phyloP scores from a whole-genome alignment of 2,888 invertebrate genomes.

The Cheilosia impressa region DNA sequence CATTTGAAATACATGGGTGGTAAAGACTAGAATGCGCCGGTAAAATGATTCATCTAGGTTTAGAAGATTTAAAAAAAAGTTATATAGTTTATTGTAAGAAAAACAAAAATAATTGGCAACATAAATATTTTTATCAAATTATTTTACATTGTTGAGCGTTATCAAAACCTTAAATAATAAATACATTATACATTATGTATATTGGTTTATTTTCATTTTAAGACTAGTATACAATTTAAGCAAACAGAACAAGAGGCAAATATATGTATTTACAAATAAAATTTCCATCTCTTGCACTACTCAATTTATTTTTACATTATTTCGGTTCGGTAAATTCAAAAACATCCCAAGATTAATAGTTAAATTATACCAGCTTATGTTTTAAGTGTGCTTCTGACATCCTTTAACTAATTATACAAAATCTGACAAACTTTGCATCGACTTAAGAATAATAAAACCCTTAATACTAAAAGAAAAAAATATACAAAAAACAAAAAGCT shows the following conservation, averaged over 20 bases:
- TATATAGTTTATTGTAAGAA: slow-evolving; percentile 17
- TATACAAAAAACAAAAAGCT: slow-evolving; percentile 7
- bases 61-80: neutral
- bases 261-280: slow-evolving; percentile 38
- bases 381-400: neutral
- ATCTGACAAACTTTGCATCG: neutral
- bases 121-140: slow-evolving; percentile 31
- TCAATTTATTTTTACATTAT: slow-evolving; percentile 33
- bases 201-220: slow-evolving; percentile 46
- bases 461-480: slow-evolving; percentile 10
- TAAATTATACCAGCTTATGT: slow-evolving; percentile 32
- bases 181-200: slow-evolving; percentile 23
- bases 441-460: slow-evolving; percentile 23
- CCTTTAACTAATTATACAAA: neutral
- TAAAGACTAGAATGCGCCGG: too few species aligned
- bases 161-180: slow-evolving; percentile 60
- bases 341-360: slow-evolving; percentile 25
- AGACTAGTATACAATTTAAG: slow-evolving; percentile 67
- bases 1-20: too few species aligned
- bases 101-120: slow-evolving; percentile 54
- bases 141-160: slow-evolving; percentile 22
- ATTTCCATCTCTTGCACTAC: slow-evolving; percentile 34
- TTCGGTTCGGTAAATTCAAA: slow-evolving; percentile 49
- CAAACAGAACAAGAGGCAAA: slow-evolving; percentile 23
- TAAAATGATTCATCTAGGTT: too few species aligned